Conservation (phyloP, 2,113 vertebrate genomes). For the Carassius auratus region DNA sequence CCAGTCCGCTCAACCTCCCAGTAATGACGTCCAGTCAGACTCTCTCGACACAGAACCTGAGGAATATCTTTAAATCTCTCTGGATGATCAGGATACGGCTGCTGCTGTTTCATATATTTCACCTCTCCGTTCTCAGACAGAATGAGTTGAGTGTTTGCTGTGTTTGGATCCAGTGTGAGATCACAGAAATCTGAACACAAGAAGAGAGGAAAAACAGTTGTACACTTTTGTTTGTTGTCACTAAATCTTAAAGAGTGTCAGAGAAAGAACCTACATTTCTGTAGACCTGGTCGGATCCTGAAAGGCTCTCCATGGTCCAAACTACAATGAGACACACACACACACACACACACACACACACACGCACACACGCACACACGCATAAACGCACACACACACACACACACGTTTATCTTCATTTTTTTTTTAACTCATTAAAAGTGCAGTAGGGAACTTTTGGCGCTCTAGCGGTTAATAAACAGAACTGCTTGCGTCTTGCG, state of each 20-base stretch:
- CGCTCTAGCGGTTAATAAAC: too few species aligned
- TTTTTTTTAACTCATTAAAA: too few species aligned
- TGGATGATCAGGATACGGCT: constrained; percentile 6
- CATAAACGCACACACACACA: too few species aligned
- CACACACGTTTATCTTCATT: too few species aligned
- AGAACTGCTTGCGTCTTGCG: too few species aligned
- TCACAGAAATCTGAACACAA: constrained; percentile 1
- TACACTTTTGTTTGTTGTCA: not conserved
- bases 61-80: not conserved
- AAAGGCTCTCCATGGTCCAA: not conserved
- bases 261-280: constrained; percentile 22
- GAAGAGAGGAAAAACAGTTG: not conserved
- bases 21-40: too few species aligned
- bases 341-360: too few species aligned
- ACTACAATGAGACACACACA: not conserved
- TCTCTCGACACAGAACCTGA: too few species aligned
- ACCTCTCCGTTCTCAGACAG: constrained; percentile 39
- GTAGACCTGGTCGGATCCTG: constrained; percentile 17
- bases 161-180: constrained; percentile 2
- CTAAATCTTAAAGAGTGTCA: not conserved
- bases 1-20: too few species aligned
- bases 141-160: not conserved
- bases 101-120: not conserved
- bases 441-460: too few species aligned
- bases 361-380: too few species aligned